These are phyloP conservation scores for Drosophila koepferae DNA, from an alignment of 2,888 invertebrate species.

Conservation along the genomic window DNA sequence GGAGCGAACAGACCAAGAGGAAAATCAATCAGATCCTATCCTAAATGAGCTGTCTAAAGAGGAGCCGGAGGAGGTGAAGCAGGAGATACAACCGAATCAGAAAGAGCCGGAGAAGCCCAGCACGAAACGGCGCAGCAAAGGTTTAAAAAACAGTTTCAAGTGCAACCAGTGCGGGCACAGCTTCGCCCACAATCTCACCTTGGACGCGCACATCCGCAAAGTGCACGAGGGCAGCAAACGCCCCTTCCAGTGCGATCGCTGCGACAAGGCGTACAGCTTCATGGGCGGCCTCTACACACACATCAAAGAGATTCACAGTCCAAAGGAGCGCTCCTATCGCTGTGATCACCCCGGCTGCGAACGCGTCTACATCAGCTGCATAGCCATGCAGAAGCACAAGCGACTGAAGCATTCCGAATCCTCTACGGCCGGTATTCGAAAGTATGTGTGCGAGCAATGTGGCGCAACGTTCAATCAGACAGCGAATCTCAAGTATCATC, in stretches of 20 bases:
- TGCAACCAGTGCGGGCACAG: slow-evolving; percentile 74
- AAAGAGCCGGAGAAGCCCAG: background rate
- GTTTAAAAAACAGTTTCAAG: slow-evolving; percentile 69
- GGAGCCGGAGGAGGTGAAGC: background rate
- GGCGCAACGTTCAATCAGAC: slow-evolving; percentile 83
- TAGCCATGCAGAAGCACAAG: slow-evolving; percentile 82
- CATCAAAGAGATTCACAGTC: slow-evolving; percentile 79
- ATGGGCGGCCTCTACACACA: slow-evolving; percentile 82
- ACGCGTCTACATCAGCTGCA: slow-evolving; percentile 80
- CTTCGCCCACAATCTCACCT: slow-evolving; percentile 78
- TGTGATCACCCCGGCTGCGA: slow-evolving; percentile 79
- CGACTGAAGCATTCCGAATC: slow-evolving; percentile 75
- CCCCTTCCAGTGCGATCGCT: slow-evolving; percentile 81
- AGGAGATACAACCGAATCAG: background rate
- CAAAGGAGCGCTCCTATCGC: slow-evolving; percentile 68
- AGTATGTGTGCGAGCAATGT: slow-evolving; percentile 83
- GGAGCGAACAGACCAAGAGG: slow-evolving; percentile 24
- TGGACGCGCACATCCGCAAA: slow-evolving; percentile 79
- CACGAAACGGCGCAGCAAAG: slow-evolving; percentile 35
- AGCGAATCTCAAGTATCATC: slow-evolving; percentile 82
- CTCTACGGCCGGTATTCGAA: slow-evolving; percentile 36
- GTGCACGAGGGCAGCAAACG: slow-evolving; percentile 81
- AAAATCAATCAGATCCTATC: slow-evolving; percentile 66
- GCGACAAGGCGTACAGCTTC: slow-evolving; percentile 81
- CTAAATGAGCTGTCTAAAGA: slow-evolving; percentile 18